Base-by-base conservation (phyloP, 2,797 vertebrate species). In the Tangara arthus region DNA sequence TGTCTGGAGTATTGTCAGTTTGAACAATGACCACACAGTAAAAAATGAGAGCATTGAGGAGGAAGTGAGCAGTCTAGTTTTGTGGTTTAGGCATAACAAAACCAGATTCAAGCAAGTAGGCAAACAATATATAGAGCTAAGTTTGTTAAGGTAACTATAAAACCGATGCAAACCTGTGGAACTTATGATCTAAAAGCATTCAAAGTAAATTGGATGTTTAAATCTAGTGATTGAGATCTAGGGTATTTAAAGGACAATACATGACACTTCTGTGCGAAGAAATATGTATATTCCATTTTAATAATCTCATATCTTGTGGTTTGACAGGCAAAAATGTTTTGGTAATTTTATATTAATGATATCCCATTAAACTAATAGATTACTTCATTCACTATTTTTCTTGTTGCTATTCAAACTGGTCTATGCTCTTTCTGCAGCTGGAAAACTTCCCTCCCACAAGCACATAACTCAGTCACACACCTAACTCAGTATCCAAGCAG, bases 1-100 rank as follows among this genome's bases (percentile, higher is more conserved):
- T n/a, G 5, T 34, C 46, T 92, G 53, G 68, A 65, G 14, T 27
- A 61, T 34, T 71, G 37, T 56, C 57, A 82, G 30, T 21, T 72
- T 80, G 46, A 85, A 42, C 0, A 0, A 50, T 12, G 32, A n/a
- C n/a, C n/a, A n/a, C 28, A 28, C 0, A 0, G n/a, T 81, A 87
- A 63, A 34, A 66, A 65, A 78, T 10, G 15, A 91, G 27, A 77
- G 46, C 37, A 79, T 52, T 37, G 39, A 93, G 82, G 59, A 44
- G 59, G 81, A 89, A 90, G 18, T 27, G 42, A 82, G 9, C 30
- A 42, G 15, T 13, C 18, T 27, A 12, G 34, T 71, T 92, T 68
- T 73, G 70, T 80, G 59, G 5, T 71, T 85, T 71, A 61, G 44
- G 53, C 6, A 9, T 34, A 61, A 42, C 21, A 82, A 69, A 92